Conservation (phyloP, 2,888 invertebrate species). For the Keiferia lycopersicella region DNA sequence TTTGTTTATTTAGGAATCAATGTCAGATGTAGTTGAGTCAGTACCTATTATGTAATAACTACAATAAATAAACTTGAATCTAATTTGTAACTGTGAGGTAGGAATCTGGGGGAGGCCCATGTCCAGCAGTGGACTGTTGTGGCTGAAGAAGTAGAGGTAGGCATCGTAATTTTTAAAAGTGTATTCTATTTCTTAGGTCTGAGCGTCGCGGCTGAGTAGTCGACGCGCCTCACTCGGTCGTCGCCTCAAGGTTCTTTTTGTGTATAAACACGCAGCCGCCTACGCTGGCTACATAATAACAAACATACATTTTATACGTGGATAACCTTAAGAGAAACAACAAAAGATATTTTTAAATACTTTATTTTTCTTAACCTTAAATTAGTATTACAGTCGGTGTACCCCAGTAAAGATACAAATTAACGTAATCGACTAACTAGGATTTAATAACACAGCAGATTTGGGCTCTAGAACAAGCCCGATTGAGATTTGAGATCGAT, state of each 20-base stretch:
- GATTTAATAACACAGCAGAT: constrained; percentile 76
- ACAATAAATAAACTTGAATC: no score
- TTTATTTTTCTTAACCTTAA: constrained; percentile 66
- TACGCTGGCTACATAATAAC: constrained; percentile 34
- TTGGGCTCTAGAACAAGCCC: constrained; percentile 76
- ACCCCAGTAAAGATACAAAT: constrained; percentile 59
- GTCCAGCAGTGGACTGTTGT: no score
- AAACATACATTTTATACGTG: constrained; percentile 30
- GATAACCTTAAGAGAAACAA: constrained; percentile 49
- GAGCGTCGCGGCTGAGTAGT: not conserved
- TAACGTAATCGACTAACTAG: constrained; percentile 70
- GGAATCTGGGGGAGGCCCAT: no score
- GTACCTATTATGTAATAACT: no score
- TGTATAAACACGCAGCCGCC: constrained; percentile 55
- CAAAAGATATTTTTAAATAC: constrained; percentile 32
- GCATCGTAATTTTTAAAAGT: no score
- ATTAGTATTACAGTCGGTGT: constrained; percentile 70
- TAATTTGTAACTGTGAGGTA: no score
- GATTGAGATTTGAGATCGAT: constrained; percentile 67
- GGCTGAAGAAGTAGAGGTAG: no score
- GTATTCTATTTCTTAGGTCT: no score
- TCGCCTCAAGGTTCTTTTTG: constrained; percentile 73
- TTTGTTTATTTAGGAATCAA: no score
- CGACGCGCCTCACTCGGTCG: constrained; percentile 40
- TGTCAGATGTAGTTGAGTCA: no score